phyloP scores from a whole-genome alignment of 2,113 vertebrate genomes.

The Melanerpes aurifrons region DNA sequence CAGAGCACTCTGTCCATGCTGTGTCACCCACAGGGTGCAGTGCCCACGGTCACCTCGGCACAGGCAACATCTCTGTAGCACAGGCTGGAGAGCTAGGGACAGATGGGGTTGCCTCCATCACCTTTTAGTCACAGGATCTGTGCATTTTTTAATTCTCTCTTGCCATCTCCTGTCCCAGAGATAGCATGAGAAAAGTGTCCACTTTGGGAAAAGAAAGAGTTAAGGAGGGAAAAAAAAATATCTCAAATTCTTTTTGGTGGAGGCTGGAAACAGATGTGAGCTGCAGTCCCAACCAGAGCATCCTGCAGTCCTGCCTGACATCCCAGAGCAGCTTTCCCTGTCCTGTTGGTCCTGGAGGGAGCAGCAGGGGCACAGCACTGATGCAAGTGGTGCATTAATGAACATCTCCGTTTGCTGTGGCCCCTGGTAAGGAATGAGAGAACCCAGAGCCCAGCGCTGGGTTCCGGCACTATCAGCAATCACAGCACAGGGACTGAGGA shows the following conservation, averaged over 20 bases:
- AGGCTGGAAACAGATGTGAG: neutral
- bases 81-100: neutral
- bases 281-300: neutral
- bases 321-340: neutral
- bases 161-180: neutral
- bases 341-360: neutral
- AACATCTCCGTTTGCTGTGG: neutral
- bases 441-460: neutral
- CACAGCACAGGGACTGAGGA: neutral
- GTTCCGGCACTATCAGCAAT: neutral
- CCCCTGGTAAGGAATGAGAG: neutral
- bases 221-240: neutral
- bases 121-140: fast-evolving
- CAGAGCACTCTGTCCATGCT: neutral
- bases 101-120: neutral
- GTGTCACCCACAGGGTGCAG: neutral
- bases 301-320: neutral
- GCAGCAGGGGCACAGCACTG: fast-evolving
- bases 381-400: fast-evolving
- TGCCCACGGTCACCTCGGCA: neutral
- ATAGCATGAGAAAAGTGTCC: neutral
- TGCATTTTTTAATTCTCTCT: no score
- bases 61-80: neutral
- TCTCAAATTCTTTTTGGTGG: fast-evolving
- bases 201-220: neutral